phyloP scores from a whole-genome alignment of 2,888 invertebrate genomes.

The Tiphia femorata region DNA sequence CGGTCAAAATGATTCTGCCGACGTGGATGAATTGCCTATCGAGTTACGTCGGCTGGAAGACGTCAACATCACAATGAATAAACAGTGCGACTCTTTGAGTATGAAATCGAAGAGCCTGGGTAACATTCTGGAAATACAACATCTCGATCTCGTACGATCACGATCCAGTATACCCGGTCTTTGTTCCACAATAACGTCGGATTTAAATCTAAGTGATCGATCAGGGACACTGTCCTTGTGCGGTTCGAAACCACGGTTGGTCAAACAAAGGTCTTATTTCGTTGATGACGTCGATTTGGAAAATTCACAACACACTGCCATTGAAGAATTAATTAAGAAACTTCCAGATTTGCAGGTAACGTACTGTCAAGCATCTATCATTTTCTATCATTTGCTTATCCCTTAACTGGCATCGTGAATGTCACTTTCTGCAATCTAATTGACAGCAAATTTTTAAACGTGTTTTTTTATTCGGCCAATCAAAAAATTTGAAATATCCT shows the following conservation, averaged over 20 bases:
- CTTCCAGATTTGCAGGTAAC: conserved; percentile 73
- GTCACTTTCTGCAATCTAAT: too few relatives aligned
- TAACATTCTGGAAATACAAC: conserved; percentile 83
- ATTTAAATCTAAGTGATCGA: conserved; percentile 47
- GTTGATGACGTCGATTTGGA: conserved; percentile 72
- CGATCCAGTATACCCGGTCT: conserved; percentile 83
- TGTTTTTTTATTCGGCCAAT: neutral
- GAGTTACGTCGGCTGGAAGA: conserved; percentile 86
- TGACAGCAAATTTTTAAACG: too few relatives aligned
- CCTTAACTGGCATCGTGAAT: too few relatives aligned
- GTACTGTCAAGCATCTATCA: too few relatives aligned
- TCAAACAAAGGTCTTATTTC: conserved; percentile 89
- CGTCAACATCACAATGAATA: conserved; percentile 64
- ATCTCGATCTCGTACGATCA: conserved; percentile 79
- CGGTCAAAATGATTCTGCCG: conserved; percentile 71
- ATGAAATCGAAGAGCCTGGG: conserved; percentile 88
- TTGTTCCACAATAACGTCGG: conserved; percentile 56
- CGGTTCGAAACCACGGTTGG: conserved; percentile 76
- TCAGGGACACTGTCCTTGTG: conserved; percentile 49
- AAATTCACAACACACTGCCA: conserved; percentile 70
- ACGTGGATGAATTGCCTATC: conserved; percentile 85
- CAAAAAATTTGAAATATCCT: neutral
- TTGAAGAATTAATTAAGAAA: conserved; percentile 71
- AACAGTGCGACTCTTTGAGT: conserved; percentile 69
- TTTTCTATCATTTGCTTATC: too few relatives aligned